These are phyloP conservation scores for Copidosoma aretas DNA, from an alignment of 2,888 invertebrate genomes.

Conservation along the genomic window DNA sequence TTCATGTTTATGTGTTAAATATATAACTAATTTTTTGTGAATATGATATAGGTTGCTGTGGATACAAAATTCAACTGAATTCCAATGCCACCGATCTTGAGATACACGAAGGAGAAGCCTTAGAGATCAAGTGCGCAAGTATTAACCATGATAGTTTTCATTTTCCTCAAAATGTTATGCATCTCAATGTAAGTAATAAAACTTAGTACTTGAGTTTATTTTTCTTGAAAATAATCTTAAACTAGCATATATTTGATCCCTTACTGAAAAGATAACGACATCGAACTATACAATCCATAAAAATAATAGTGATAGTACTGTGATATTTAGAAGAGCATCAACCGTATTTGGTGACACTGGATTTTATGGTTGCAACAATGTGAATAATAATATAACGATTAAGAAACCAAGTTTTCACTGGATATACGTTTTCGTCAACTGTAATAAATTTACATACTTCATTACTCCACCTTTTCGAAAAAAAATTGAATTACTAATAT, in stretches of 20 bases:
- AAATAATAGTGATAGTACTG: background rate
- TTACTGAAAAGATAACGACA: slow-evolving; percentile 25
- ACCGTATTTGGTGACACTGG: slow-evolving; percentile 54
- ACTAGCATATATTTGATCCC: no score
- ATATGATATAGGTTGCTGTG: slow-evolving; percentile 40
- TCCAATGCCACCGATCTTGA: slow-evolving; percentile 44
- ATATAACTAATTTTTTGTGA: no score
- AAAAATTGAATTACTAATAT: slow-evolving; percentile 42
- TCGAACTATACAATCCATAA: slow-evolving; percentile 26
- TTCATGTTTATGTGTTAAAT: no score
- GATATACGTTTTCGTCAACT: slow-evolving; percentile 56
- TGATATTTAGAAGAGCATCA: slow-evolving; percentile 17
- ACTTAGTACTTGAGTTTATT: background rate
- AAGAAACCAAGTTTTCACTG: slow-evolving; percentile 44
- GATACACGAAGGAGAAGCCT: slow-evolving; percentile 49
- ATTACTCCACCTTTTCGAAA: no score
- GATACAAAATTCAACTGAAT: slow-evolving; percentile 38
- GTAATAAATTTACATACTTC: slow-evolving; percentile 41
- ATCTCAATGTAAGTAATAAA: slow-evolving; percentile 2
- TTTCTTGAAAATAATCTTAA: no score
- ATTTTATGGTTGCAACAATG: slow-evolving; percentile 55
- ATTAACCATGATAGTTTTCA: slow-evolving; percentile 42
- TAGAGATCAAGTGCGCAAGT: slow-evolving; percentile 48
- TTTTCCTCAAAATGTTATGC: slow-evolving; percentile 44
- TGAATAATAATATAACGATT: slow-evolving; percentile 18